Evolutionary conservation across 1,140 invertebrate genomes (phyloP).

Genomic region (Psilanteris sp.): DNA sequence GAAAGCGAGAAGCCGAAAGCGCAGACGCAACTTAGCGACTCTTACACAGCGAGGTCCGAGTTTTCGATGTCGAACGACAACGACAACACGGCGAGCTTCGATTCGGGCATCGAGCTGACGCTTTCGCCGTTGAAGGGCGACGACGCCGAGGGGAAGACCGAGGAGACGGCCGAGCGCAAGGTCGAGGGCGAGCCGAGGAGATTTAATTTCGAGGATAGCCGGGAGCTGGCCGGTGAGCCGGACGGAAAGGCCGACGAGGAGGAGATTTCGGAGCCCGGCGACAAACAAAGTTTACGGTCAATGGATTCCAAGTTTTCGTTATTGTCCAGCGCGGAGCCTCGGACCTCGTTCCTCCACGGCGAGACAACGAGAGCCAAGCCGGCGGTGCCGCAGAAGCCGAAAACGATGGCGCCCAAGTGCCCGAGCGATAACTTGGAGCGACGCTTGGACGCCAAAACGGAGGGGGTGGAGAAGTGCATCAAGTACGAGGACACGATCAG

Average conservation of each 20-base stretch:
- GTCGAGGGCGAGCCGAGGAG: constrained; percentile 69
- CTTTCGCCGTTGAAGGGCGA: constrained; percentile 62
- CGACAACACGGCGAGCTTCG: constrained; percentile 48
- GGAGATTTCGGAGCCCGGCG: constrained; percentile 76
- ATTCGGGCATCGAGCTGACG: constrained; percentile 63
- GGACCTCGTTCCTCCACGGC: constrained; percentile 86
- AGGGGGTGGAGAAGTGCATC: background rate
- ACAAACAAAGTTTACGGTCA: constrained; percentile 16
- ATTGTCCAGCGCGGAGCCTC: constrained; percentile 79
- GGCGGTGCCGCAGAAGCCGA: constrained; percentile 70
- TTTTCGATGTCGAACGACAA: constrained; percentile 33
- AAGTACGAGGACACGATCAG: too few relatives aligned
- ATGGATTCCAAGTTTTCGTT: constrained; percentile 22
- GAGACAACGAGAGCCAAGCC: constrained; percentile 69
- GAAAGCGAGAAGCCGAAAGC: constrained; percentile 73
- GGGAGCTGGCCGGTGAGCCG: constrained; percentile 89
- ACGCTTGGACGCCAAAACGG: too few relatives aligned
- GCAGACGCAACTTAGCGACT: constrained; percentile 39
- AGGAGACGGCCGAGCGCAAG: constrained; percentile 60
- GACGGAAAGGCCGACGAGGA: constrained; percentile 90
- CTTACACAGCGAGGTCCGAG: constrained; percentile 68
- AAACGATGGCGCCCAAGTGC: constrained; percentile 36
- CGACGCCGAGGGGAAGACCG: constrained; percentile 44
- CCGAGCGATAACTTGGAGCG: too few relatives aligned
- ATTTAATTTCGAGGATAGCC: constrained; percentile 82